phyloP scores from a whole-genome alignment of 2,797 vertebrate genomes.

The Bradypus variegatus region DNA sequence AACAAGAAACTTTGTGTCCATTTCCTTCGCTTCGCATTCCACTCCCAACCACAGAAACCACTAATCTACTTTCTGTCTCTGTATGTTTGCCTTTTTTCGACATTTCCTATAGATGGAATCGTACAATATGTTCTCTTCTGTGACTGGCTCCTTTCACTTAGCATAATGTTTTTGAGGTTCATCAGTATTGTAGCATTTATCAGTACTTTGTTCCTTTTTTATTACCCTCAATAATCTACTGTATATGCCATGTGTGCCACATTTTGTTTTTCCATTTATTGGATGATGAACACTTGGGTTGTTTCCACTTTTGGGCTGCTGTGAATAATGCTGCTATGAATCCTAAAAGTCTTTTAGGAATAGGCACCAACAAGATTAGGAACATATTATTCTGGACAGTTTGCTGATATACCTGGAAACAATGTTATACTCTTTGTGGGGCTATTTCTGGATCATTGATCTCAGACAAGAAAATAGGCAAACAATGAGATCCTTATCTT shows the following conservation, averaged over 20 bases:
- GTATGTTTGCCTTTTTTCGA: background rate
- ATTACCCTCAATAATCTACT: background rate
- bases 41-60: background rate
- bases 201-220: background rate
- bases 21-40: background rate
- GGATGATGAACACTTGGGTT: background rate
- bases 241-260: background rate
- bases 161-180: background rate
- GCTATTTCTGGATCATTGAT: background rate
- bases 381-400: background rate
- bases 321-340: background rate
- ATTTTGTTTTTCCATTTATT: slow-evolving; percentile 6
- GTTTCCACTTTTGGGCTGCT: background rate
- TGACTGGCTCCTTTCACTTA: background rate
- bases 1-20: background rate
- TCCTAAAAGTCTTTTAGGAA: background rate
- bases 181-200: background rate
- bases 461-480: slow-evolving; percentile 16
- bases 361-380: background rate
- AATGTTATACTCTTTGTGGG: background rate
- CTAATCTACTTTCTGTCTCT: background rate
- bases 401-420: background rate
- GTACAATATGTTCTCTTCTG: background rate
- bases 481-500: slow-evolving; percentile 14
- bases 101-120: background rate